phyloP scores from a whole-genome alignment of 2,113 vertebrate species.

The Rhinoderma darwinii region DNA sequence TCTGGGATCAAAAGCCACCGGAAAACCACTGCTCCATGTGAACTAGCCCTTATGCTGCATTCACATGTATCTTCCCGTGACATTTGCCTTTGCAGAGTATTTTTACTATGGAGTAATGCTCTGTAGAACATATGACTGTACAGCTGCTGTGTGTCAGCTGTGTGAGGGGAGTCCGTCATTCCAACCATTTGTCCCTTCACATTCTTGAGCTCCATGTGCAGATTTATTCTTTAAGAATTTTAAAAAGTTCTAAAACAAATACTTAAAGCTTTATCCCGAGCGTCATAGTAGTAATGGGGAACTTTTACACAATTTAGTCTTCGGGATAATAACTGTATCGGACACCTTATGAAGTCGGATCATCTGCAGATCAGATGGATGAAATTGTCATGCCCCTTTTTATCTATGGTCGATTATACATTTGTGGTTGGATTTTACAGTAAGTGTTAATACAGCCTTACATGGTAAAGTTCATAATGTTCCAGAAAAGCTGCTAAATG shows the following conservation, averaged over 20 bases:
- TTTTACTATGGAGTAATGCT: constrained; percentile 8
- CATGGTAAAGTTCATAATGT: background rate
- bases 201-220: constrained; percentile 15
- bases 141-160: constrained; percentile 48
- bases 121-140: background rate
- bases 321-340: too few species aligned
- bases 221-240: background rate
- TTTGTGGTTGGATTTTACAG: background rate
- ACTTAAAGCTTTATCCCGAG: background rate
- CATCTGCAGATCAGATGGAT: too few species aligned
- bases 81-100: background rate
- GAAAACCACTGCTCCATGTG: background rate
- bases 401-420: background rate
- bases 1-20: background rate
- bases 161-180: background rate
- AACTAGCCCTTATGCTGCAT: background rate
- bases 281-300: background rate
- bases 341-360: too few species aligned
- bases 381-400: background rate
- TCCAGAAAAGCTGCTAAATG: background rate
- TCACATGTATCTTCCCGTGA: background rate
- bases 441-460: background rate
- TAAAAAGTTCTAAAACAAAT: background rate
- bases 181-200: constrained; percentile 21
- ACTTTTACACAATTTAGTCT: too few species aligned